phyloP scores from a whole-genome alignment of 92 coral and sea anemone genomes.

The Porites rus region DNA sequence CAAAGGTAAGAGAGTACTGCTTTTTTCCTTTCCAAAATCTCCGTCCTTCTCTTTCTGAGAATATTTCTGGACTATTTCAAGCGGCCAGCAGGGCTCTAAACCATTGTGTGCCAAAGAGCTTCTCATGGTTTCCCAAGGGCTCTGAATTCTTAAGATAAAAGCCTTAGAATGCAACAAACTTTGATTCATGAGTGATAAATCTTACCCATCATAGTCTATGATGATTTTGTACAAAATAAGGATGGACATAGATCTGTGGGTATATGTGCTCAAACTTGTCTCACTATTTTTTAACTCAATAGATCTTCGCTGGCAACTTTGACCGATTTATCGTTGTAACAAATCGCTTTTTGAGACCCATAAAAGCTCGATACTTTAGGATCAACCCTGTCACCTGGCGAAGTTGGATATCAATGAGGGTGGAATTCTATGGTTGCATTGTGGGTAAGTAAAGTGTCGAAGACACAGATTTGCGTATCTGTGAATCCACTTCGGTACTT shows the following conservation, averaged over 20 bases:
- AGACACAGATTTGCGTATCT: not conserved
- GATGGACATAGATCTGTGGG: not conserved
- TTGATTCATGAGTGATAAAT: no score
- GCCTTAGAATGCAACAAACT: no score
- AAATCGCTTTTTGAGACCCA: constrained; percentile 65
- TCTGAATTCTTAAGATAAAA: no score
- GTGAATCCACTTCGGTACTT: not conserved
- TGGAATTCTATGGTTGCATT: constrained; percentile 80
- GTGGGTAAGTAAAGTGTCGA: constrained; percentile 41
- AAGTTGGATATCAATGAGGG: constrained; percentile 84
- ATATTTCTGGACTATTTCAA: no score
- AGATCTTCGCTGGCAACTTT: constrained; percentile 84
- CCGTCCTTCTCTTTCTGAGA: no score
- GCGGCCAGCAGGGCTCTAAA: no score
- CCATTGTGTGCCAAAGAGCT: no score
- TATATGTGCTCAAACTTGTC: not conserved
- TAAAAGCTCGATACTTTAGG: constrained; percentile 75
- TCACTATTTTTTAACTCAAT: not conserved
- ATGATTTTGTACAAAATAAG: not conserved
- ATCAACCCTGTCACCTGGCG: constrained; percentile 83
- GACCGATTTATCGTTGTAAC: constrained; percentile 74
- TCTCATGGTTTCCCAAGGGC: no score
- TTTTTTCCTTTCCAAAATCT: no score
- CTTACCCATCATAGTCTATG: no score
- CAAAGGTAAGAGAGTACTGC: constrained; percentile 62